phyloP scores from a whole-genome alignment of 1,140 invertebrate species.

The Neuroterus valhalla region DNA sequence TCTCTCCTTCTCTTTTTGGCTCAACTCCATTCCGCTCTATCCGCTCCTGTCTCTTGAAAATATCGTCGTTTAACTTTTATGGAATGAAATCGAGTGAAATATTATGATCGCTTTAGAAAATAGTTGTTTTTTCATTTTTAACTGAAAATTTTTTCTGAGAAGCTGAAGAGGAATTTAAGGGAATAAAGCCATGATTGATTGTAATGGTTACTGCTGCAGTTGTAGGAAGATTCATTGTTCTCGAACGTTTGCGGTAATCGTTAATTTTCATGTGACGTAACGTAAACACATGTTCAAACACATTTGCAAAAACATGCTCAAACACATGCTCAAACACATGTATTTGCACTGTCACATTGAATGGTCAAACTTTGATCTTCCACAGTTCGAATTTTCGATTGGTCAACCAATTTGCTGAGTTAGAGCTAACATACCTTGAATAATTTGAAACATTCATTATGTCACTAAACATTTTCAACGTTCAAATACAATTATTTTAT shows the following conservation, averaged over 20 bases:
- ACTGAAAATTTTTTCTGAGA: neutral
- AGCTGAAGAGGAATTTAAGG: neutral
- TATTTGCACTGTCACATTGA: constrained; percentile 15
- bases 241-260: constrained; percentile 17
- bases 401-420: neutral
- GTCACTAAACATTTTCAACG: neutral
- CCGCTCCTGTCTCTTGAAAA: no score
- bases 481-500: neutral
- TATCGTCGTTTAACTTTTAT: no score
- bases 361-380: neutral
- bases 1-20: no score
- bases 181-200: constrained; percentile 8
- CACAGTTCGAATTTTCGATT: constrained; percentile 11
- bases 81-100: no score
- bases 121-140: neutral
- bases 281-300: constrained; percentile 4
- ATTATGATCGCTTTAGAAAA: neutral
- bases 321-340: constrained; percentile 2
- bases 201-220: neutral
- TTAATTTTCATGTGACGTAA: constrained; percentile 9
- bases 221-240: constrained; percentile 15
- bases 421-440: neutral
- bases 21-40: no score
- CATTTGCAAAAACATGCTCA: no score
- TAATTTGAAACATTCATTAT: neutral